A percentile compares a stretch with the other conserved stretches of the same genome.
Conservation (phyloP, 35 echinoderm and acorn worm genomes). For the Heliocidaris tuberculata region DNA sequence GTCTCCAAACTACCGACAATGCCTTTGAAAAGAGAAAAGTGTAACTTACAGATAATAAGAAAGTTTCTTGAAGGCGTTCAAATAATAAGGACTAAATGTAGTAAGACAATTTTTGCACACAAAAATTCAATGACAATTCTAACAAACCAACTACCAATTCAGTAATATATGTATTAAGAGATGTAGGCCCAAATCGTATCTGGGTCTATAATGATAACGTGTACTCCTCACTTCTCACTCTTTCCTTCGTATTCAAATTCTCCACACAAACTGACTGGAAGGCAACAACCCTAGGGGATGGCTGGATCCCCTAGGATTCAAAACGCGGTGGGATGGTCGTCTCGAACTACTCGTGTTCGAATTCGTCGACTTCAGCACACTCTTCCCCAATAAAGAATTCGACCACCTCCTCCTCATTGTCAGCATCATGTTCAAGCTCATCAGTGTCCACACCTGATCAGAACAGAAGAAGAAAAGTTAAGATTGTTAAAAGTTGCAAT, state of each 20-base stretch:
- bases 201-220: not conserved
- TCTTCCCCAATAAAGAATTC: conserved; percentile 99
- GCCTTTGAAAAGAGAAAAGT: not conserved
- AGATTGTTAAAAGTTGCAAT: too few species aligned
- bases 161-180: not conserved
- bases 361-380: conserved; percentile 91
- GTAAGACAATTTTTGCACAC: too few species aligned
- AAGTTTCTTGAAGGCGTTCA: not conserved
- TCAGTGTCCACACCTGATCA: conserved; percentile 70
- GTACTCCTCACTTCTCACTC: not conserved
- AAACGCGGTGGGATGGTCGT: not conserved
- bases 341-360: conserved; percentile 80
- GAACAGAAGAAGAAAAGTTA: not conserved
- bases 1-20: not conserved
- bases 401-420: conserved; percentile 89
- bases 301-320: not conserved
- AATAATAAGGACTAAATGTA: not conserved
- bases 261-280: not conserved
- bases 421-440: conserved; percentile 62
- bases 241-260: not conserved
- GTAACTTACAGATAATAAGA: not conserved
- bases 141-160: not conserved
- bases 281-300: not conserved
- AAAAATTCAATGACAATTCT: not conserved
- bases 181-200: not conserved